Percentiles rank a stretch among this genome's conserved stretches.
Evolutionary conservation across 2,113 vertebrate genomes (phyloP).

Genomic region (Prunella fulvescens): DNA sequence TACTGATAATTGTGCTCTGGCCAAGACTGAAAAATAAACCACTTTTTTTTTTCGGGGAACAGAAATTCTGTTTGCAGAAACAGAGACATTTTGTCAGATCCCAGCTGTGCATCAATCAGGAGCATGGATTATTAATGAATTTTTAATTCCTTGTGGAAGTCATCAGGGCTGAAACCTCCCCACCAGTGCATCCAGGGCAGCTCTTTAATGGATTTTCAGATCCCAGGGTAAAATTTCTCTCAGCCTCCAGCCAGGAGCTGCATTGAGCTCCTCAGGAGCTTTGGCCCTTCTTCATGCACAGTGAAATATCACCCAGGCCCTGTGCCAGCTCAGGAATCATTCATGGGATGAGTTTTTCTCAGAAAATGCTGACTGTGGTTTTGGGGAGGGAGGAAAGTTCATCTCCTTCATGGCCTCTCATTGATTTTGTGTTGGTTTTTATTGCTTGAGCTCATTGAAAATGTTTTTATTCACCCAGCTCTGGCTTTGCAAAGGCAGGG

Average conservation of each 20-base stretch:
- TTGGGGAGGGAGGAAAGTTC: not conserved
- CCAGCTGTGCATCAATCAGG: not conserved
- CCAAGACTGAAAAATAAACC: not conserved
- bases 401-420: not conserved
- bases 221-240: not conserved
- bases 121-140: not conserved
- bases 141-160: not conserved
- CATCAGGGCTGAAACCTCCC: not conserved
- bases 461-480: accelerated
- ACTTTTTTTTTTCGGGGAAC: not conserved
- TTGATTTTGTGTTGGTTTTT: not conserved
- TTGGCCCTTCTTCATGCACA: not conserved
- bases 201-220: not conserved
- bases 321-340: not conserved
- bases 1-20: no score
- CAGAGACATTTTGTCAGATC: accelerated
- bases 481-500: not conserved
- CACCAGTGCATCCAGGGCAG: accelerated
- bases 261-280: not conserved
- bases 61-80: not conserved
- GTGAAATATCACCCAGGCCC: not conserved
- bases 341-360: not conserved
- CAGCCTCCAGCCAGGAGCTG: not conserved
- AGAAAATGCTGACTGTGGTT: accelerated
- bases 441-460: not conserved